Evolutionary conservation across 2,113 vertebrate species (phyloP), one percentile per base, ranked within the genome.

Genomic region (Mungos mungo): DNA sequence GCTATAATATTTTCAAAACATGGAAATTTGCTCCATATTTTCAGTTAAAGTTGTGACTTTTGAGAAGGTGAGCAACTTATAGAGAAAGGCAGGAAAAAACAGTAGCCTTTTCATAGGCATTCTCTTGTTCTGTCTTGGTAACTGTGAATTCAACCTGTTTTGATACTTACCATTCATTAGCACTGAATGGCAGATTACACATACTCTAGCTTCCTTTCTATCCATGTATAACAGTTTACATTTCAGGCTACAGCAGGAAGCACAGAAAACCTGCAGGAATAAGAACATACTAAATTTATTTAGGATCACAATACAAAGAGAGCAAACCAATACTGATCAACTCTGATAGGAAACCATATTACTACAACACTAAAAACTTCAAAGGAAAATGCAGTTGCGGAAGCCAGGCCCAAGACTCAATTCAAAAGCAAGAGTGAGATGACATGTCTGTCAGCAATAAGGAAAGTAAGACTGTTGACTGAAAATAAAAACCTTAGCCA

Each of bases 211-310:
- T 97, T 99, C 99, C 97, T 99, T 99, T 91, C 99, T 98, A 97
- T 99, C 99, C 99, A 99, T 99, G 98, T 99, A 99, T 63, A 98
- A 97, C 94, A 99, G 98, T 89, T 99, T 99, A 98, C 99, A 99
- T 98, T 99, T 99, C 96, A 99, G 98, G 98, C 99, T 99, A 97
- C 99, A 99, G 98, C 99, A 99, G 0, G 99, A 98, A 0, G 99
- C 99, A 97, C 99, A 99, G 63, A 99, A 99, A 84, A 99, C 99
- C 99, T 99, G 97, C 2, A 97, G 95, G 45, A 97, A 96, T 98
- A 93, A 92, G 96, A 96, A 97, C 12, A 97, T 8, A 90, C 35
- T 95, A 87, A 95, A 95, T 86, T 96, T 95, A 96, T 38, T 96
- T 60, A 86, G 74, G 33, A 87, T 96, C 65, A 89, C 16, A 91